Evolutionary conservation across 2,113 vertebrate genomes (phyloP).

Genomic region (Hydropotes inermis): DNA sequence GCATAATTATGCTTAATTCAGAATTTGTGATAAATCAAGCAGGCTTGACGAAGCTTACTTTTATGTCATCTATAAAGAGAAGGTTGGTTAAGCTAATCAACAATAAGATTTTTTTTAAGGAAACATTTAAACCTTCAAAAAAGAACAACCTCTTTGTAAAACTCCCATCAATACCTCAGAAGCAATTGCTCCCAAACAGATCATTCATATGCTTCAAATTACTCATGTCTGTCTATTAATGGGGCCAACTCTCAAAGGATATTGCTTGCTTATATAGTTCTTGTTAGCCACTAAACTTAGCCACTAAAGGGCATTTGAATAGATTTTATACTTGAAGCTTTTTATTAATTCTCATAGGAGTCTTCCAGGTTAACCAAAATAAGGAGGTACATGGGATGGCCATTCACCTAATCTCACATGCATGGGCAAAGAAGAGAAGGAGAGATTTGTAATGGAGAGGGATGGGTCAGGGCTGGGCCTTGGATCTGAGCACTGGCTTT

Average conservation of each 20-base stretch:
- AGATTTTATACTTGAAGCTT: not conserved
- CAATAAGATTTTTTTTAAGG: not conserved
- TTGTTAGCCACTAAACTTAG: not conserved
- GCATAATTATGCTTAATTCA: not conserved
- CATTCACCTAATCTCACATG: not conserved
- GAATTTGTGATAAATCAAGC: not conserved
- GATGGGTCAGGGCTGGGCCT: not conserved
- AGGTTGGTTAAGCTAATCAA: not conserved
- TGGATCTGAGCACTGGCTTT: not conserved
- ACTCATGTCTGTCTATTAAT: not conserved
- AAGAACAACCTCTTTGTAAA: not conserved
- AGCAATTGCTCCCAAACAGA: not conserved
- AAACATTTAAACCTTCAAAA: not conserved
- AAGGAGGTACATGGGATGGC: not conserved
- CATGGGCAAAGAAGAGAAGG: not conserved
- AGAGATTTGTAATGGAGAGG: not conserved
- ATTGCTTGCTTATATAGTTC: not conserved
- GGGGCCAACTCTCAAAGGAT: not conserved
- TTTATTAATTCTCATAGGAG: not conserved
- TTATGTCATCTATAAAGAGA: conserved; percentile 26
- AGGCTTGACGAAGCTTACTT: not conserved
- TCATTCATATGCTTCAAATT: not conserved
- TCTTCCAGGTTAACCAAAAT: not conserved
- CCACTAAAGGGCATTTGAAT: not conserved
- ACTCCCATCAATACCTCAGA: not conserved